Evolutionary conservation across 1,140 invertebrate species (phyloP).

Genomic region (Drosophila willistoni): DNA sequence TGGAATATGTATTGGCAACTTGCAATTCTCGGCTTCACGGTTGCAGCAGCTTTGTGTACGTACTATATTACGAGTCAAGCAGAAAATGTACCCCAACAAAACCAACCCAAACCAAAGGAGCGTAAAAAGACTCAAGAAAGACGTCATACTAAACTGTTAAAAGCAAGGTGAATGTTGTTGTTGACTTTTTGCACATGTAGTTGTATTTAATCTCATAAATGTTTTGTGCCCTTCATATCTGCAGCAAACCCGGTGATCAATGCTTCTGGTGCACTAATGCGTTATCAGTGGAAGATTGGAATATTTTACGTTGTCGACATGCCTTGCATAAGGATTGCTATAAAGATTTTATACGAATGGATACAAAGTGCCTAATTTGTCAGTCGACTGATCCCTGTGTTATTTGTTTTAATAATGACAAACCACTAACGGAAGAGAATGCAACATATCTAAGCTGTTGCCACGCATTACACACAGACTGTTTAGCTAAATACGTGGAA

Average conservation of each 20-base stretch:
- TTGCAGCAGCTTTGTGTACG: background rate
- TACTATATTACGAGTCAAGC: background rate
- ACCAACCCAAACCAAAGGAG: background rate
- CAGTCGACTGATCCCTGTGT: conserved; percentile 37
- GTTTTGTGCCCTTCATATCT: background rate
- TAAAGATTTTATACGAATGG: background rate
- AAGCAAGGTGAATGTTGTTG: background rate
- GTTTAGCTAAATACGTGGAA: conserved; percentile 10
- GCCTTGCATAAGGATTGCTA: conserved; percentile 53
- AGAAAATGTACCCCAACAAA: background rate
- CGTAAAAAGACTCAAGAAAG: background rate
- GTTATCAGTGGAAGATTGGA: conserved; percentile 29
- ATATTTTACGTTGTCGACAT: conserved; percentile 46
- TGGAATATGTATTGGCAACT: background rate
- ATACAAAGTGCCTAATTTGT: conserved; percentile 46
- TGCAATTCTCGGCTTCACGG: background rate
- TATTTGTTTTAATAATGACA: conserved; percentile 36
- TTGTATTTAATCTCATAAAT: background rate
- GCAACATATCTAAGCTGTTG: conserved; percentile 41
- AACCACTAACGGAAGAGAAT: background rate
- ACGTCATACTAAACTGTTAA: background rate
- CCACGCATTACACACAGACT: conserved; percentile 46
- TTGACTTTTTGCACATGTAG: background rate
- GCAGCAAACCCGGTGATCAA: conserved; percentile 45
- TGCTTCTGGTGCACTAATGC: conserved; percentile 30